phyloP scores from a whole-genome alignment of 1,140 invertebrate species.

The Pachypsylla venusta region DNA sequence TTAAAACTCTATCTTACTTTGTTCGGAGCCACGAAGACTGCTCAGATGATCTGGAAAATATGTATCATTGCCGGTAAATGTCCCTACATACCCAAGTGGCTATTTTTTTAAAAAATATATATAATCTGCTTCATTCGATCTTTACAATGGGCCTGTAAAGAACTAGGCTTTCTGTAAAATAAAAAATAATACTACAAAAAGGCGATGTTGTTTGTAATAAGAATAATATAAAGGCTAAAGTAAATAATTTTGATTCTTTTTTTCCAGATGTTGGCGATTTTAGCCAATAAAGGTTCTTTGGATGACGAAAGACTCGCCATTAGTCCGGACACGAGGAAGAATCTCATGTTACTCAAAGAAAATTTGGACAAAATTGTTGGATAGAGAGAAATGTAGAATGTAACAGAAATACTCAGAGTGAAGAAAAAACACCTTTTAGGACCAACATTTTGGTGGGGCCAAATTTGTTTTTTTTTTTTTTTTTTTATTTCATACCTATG shows the following conservation, averaged over 20 bases:
- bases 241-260: neutral
- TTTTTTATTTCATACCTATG: no score
- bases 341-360: neutral
- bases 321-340: neutral
- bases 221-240: neutral
- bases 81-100: neutral
- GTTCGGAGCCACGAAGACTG: no score
- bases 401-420: no score
- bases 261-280: slow-evolving; percentile 1
- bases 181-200: no score
- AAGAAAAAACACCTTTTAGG: no score
- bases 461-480: no score
- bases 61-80: neutral
- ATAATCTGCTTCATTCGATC: neutral
- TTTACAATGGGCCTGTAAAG: neutral
- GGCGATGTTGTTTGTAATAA: no score
- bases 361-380: no score
- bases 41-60: neutral
- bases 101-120: neutral
- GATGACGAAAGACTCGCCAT: neutral
- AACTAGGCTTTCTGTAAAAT: neutral
- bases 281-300: neutral
- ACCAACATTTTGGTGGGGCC: no score
- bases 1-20: no score
- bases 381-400: no score